Percentiles rank a stretch among this genome's conserved stretches.
phyloP scores from a whole-genome alignment of 2,113 vertebrate species.

The Tetrao urogallus region DNA sequence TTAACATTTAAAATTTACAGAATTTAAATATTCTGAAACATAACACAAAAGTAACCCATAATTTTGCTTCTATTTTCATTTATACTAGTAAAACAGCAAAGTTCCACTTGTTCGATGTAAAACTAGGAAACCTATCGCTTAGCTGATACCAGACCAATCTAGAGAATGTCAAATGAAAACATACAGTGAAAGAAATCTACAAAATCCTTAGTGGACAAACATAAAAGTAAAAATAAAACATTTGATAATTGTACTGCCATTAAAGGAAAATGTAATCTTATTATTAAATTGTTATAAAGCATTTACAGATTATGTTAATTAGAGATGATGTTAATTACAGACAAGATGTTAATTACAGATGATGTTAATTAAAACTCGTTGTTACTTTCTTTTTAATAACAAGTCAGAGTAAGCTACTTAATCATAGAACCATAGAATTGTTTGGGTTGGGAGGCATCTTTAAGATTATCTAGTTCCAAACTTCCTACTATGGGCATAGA shows the following conservation, averaged over 20 bases:
- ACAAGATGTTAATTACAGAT: too few relatives aligned
- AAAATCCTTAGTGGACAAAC: neutral
- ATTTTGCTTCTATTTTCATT: neutral
- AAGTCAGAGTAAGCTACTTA: neutral
- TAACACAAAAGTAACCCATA: neutral
- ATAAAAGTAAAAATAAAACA: neutral
- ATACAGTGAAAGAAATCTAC: neutral
- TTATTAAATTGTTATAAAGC: neutral
- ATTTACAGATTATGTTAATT: neutral
- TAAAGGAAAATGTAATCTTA: neutral
- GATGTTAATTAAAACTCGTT: neutral
- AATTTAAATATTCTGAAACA: neutral
- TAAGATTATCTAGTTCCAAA: too few relatives aligned
- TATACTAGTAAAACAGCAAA: neutral
- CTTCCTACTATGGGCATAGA: too few relatives aligned
- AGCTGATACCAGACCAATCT: neutral
- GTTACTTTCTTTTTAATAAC: accelerated
- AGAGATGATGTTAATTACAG: too few relatives aligned
- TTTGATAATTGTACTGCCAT: neutral
- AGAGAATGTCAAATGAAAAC: neutral
- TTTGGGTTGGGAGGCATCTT: too few relatives aligned
- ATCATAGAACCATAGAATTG: neutral
- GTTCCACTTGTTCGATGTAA: neutral
- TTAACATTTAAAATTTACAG: neutral
- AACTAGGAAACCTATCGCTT: neutral